phyloP scores from a whole-genome alignment of 2,113 vertebrate species.

The Camelus dromedarius region DNA sequence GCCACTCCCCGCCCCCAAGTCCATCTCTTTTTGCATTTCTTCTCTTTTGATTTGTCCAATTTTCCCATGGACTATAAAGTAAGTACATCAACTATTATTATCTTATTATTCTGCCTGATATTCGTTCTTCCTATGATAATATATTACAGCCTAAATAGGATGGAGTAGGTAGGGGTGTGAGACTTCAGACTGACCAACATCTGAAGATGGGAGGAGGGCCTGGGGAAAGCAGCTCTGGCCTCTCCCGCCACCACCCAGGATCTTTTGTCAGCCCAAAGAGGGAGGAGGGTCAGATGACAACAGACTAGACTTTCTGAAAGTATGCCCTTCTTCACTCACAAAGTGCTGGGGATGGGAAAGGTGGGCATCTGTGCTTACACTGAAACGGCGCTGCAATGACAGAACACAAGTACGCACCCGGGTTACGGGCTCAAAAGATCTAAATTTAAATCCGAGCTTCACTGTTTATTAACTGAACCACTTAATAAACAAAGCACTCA shows the following conservation, averaged over 20 bases:
- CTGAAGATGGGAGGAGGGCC: neutral
- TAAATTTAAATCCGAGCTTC: neutral
- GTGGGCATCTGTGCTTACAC: neutral
- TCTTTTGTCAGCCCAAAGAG: neutral
- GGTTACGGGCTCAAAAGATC: neutral
- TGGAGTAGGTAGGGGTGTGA: neutral
- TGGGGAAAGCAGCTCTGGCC: neutral
- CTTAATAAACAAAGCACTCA: neutral
- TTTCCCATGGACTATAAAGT: neutral
- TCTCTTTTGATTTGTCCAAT: neutral
- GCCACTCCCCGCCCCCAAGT: neutral
- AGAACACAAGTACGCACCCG: neutral
- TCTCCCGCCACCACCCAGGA: accelerated
- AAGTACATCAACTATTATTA: neutral
- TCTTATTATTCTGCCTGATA: neutral
- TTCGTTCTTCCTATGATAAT: neutral
- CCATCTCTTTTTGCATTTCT: neutral
- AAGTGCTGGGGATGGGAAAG: neutral
- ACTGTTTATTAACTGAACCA: neutral
- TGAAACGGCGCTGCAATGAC: neutral
- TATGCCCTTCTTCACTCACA: neutral
- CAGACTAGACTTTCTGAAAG: neutral
- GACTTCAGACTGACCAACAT: neutral
- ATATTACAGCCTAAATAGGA: neutral
- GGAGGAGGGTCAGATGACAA: neutral